phyloP scores from a whole-genome alignment of 1,140 invertebrate genomes.

The Nixonia krombeini region DNA sequence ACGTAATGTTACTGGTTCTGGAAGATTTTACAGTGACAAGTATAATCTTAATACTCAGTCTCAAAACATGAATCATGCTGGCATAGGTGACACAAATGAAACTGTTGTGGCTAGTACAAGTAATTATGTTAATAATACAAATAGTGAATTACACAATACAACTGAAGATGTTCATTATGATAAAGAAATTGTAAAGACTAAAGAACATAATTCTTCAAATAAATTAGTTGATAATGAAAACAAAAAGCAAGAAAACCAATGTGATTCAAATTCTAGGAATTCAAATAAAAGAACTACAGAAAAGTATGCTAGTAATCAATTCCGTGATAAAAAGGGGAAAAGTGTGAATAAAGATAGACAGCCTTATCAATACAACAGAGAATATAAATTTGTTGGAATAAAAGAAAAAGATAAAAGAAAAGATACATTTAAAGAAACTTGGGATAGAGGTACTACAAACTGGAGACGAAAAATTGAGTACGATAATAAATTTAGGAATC shows the following conservation, averaged over 20 bases:
- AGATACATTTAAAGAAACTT: conserved; percentile 25
- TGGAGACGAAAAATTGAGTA: conserved; percentile 52
- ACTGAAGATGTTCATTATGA: conserved; percentile 13
- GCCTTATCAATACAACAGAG: conserved; percentile 22
- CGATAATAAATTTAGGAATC: conserved; percentile 22
- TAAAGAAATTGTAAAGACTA: conserved; percentile 8
- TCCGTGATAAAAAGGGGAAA: conserved; percentile 18
- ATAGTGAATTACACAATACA: too few species aligned
- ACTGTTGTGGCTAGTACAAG: conserved; percentile 4
- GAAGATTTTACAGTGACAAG: conserved; percentile 51
- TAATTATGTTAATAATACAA: conserved; percentile 13
- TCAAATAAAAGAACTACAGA: conserved; percentile 7
- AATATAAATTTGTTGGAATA: conserved; percentile 39
- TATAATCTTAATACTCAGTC: conserved; percentile 38
- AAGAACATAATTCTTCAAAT: conserved; percentile 11
- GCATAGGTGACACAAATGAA: conserved; percentile 21
- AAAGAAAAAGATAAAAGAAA: conserved; percentile 44
- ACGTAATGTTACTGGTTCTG: conserved; percentile 19
- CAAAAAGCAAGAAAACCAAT: conserved; percentile 1
- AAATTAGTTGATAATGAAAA: conserved; percentile 4
- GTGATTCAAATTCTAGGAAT: conserved; percentile 7
- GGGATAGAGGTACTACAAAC: conserved; percentile 51
- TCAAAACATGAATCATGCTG: conserved; percentile 18
- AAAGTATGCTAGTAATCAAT: conserved; percentile 17
- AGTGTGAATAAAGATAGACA: conserved; percentile 45